Base-by-base conservation (phyloP, 2,888 invertebrate species). In the Deilephila elpenor region DNA sequence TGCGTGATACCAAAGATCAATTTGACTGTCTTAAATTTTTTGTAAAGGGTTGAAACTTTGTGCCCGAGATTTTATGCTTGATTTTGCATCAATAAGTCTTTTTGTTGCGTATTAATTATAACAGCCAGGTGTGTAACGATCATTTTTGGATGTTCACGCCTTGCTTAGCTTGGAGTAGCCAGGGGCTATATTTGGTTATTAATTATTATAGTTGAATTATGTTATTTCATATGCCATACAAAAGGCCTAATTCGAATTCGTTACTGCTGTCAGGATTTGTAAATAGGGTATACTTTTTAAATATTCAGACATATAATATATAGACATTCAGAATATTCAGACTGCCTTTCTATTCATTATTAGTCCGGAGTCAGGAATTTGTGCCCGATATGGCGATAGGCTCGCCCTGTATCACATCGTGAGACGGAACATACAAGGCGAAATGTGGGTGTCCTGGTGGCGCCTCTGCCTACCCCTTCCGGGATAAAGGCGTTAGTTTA, bases 61-160 rank as follows among this genome's bases (percentile, higher is more conserved):
- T 70, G 67, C 73, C 73, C 74, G 75, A 80, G 82, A 88, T 87
- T 88, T 88, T 79, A 89, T 78, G 90, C 84, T 84, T 88, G 90
- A 91, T 90, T 89, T 84, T 77, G 78, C 82, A 77, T 78, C 84
- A 75, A 79, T 79, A 74, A 76, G 64, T 73, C 74, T 70, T 75
- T 78, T 78, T 81, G 80, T 80, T 79, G 78, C 25, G 61, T 34
- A 71, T 73, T 81, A 83, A 86, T 84, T 83, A 83, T 86, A 82
- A 74, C 60, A 64, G 78, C 88, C 86, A 85, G 87, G 84, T 87
- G 85, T 77, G 71, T 75, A 75, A 71, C 77, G 51, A 67, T 79
- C 76, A 74, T 76, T 78, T 78, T 78, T 81, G 82, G 78, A 83
- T 83, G 85, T 83, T 86, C 86, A 88, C 85, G 88, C 85, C 83